Percentiles rank a stretch among this genome's conserved stretches.
Conservation (phyloP, 2,797 vertebrate genomes). For the Tokudaia muenninki region DNA sequence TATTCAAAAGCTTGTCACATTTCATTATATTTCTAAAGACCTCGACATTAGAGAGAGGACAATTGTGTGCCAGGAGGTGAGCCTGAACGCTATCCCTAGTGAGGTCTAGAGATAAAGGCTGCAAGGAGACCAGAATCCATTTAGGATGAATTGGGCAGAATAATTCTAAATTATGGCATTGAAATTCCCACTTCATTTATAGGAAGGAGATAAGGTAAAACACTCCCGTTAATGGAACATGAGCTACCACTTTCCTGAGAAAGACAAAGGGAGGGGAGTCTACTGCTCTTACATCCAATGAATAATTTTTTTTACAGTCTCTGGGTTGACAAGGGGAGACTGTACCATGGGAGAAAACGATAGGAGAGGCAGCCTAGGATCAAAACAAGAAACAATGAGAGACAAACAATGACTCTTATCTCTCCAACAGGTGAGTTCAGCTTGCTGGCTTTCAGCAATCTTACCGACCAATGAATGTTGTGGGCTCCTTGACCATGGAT, state of each 20-base stretch:
- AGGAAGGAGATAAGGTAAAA: constrained; percentile 78
- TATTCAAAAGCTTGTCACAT: constrained; percentile 68
- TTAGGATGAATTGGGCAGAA: constrained; percentile 64
- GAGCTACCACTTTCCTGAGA: constrained; percentile 77
- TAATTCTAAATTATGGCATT: constrained; percentile 74
- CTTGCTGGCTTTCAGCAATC: constrained; percentile 51
- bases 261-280: constrained; percentile 75
- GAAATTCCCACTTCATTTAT: constrained; percentile 78
- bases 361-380: constrained; percentile 68
- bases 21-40: constrained; percentile 70
- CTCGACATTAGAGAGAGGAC: constrained; percentile 30
- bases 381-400: constrained; percentile 62
- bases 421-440: constrained; percentile 63
- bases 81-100: constrained; percentile 71
- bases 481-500: rapidly evolving
- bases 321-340: constrained; percentile 68
- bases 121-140: constrained; percentile 53
- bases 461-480: neutral
- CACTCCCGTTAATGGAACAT: constrained; percentile 75
- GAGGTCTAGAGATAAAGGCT: constrained; percentile 75
- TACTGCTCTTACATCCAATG: constrained; percentile 39
- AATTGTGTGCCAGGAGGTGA: constrained; percentile 66
- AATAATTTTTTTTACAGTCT: constrained; percentile 73
- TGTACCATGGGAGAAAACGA: constrained; percentile 76
- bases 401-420: constrained; percentile 67